Evolutionary conservation across 2,797 vertebrate genomes (phyloP).

Genomic region (Alfaro cultratus): DNA sequence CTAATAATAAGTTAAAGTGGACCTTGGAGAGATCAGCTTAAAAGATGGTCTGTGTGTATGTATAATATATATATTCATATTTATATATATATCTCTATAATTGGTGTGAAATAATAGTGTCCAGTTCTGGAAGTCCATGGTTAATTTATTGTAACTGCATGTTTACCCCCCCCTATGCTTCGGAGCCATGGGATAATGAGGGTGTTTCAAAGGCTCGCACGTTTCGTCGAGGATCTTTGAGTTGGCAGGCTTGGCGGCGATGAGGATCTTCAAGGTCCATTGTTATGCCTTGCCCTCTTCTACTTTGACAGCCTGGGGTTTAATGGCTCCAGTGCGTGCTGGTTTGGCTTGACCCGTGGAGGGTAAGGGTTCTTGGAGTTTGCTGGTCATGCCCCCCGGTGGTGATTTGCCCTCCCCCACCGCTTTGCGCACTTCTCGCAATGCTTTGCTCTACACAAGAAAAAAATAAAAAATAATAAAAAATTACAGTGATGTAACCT

Average conservation of each 20-base stretch:
- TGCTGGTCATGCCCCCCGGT: slow-evolving; percentile 80
- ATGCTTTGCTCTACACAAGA: slow-evolving; percentile 82
- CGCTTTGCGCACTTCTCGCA: slow-evolving; percentile 80
- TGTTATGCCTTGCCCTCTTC: slow-evolving; percentile 92
- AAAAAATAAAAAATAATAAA: slow-evolving; percentile 11
- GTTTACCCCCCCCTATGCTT: slow-evolving; percentile 51
- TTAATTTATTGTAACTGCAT: slow-evolving; percentile 60
- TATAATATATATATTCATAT: slow-evolving; percentile 80
- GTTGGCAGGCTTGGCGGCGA: slow-evolving; percentile 58
- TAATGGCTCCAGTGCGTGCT: slow-evolving; percentile 91
- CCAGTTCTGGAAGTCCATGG: slow-evolving; percentile 71
- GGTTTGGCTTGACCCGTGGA: slow-evolving; percentile 85
- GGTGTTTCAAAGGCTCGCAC: slow-evolving; percentile 47
- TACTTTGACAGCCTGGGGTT: slow-evolving; percentile 91
- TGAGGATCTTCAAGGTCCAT: slow-evolving; percentile 73
- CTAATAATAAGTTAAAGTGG: slow-evolving; percentile 85
- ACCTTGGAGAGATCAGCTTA: slow-evolving; percentile 81
- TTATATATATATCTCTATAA: slow-evolving; percentile 81
- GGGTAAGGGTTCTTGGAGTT: slow-evolving; percentile 86
- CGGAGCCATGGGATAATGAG: slow-evolving; percentile 43
- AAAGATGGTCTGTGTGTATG: slow-evolving; percentile 81
- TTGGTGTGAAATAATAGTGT: slow-evolving; percentile 77
- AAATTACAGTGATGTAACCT: neutral
- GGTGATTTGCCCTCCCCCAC: slow-evolving; percentile 84
- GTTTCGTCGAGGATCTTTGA: slow-evolving; percentile 41